phyloP scores from a whole-genome alignment of 2,888 invertebrate species.

The Abscondita cerata region DNA sequence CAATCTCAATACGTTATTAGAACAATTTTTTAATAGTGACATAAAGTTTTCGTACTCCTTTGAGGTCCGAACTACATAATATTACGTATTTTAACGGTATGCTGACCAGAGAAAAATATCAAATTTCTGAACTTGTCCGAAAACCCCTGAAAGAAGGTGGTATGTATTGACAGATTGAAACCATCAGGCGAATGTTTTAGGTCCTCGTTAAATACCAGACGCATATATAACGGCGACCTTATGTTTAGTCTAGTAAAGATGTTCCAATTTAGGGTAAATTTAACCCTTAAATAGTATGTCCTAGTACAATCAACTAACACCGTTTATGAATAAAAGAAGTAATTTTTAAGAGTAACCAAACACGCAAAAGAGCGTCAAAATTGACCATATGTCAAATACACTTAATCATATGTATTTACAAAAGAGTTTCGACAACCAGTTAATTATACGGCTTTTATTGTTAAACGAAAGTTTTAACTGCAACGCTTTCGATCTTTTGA shows the following conservation, averaged over 20 bases:
- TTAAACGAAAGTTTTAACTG: slow-evolving; percentile 15
- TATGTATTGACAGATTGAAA: slow-evolving; percentile 58
- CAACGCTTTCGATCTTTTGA: slow-evolving; percentile 21
- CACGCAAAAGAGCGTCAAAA: slow-evolving; percentile 22
- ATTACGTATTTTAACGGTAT: slow-evolving; percentile 4
- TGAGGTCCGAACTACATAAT: no score
- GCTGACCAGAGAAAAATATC: slow-evolving; percentile 5
- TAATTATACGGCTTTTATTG: slow-evolving; percentile 30
- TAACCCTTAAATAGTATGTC: slow-evolving; percentile 16
- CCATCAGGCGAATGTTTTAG: slow-evolving; percentile 55
- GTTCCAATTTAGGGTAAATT: slow-evolving; percentile 24
- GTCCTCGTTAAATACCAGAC: slow-evolving; percentile 46
- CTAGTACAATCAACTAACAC: no score
- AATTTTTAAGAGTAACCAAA: slow-evolving; percentile 14
- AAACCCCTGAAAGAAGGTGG: slow-evolving; percentile 39
- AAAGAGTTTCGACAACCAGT: slow-evolving; percentile 35
- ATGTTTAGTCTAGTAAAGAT: slow-evolving; percentile 54
- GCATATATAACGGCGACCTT: slow-evolving; percentile 42
- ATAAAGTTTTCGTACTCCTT: no score
- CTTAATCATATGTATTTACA: slow-evolving; percentile 27
- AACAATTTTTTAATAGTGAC: no score
- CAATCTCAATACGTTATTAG: no score
- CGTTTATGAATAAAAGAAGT: no score
- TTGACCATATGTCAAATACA: slow-evolving; percentile 25
- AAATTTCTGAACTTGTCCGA: slow-evolving; percentile 18